Percentiles rank a stretch among this genome's conserved stretches.
Evolutionary conservation across 2,797 vertebrate species (phyloP).

Genomic region (Chaetophractus vellerosus): DNA sequence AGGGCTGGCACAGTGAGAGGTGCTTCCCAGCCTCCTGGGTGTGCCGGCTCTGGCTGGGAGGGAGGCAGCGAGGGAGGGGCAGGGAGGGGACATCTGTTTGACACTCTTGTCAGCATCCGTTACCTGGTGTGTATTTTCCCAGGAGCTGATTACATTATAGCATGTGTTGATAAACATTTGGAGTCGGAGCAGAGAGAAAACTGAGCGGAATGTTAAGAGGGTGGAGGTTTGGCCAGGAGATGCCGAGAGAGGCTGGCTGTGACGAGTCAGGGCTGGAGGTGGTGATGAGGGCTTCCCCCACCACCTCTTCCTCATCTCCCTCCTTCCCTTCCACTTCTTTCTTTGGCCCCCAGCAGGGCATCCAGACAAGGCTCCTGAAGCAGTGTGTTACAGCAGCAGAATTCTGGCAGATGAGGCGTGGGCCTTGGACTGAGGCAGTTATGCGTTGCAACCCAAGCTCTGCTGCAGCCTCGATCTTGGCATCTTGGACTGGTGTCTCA

Average conservation of each 20-base stretch:
- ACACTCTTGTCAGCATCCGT: constrained; percentile 82
- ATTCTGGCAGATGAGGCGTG: background rate
- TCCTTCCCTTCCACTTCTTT: background rate
- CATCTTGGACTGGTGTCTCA: background rate
- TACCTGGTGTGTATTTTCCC: constrained; percentile 90
- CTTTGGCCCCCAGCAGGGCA: background rate
- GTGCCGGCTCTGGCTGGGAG: constrained; percentile 36
- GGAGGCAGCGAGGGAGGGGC: background rate
- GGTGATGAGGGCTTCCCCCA: background rate
- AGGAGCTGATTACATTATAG: constrained; percentile 89
- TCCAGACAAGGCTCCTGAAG: background rate
- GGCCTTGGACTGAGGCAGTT: background rate
- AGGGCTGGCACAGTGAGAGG: background rate
- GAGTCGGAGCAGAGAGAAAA: constrained; percentile 82
- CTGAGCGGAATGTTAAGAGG: constrained; percentile 82
- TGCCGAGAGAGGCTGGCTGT: background rate
- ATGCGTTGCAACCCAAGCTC: background rate
- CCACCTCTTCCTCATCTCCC: background rate
- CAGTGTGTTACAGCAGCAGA: background rate
- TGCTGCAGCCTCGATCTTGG: background rate
- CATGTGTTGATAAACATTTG: constrained; percentile 91
- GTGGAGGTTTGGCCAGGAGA: constrained; percentile 58
- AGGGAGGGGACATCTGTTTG: constrained; percentile 83
- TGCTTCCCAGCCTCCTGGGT: constrained; percentile 48
- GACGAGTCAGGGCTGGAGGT: background rate